Evolutionary conservation across 1,140 invertebrate species (phyloP), one percentile per base, ranked within the genome.

Genomic region (Ridgeia piscesae): DNA sequence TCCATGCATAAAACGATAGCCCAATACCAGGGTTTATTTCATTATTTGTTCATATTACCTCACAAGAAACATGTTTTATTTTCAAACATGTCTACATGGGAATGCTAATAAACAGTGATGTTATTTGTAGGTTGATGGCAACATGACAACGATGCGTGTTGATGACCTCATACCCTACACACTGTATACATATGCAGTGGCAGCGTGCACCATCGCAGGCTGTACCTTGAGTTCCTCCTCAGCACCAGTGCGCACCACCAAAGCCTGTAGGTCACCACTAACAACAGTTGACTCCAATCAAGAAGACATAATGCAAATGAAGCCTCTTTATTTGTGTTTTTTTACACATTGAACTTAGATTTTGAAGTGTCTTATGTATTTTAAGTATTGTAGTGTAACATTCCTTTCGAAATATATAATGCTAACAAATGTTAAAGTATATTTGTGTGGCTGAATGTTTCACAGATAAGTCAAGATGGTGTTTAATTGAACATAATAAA

Each of bases 201-300:
- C 95, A 92, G 95, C 94, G 0, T 96, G 95, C 93, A 96, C 95
- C 14, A 34, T 93, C 1, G 95, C 94, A 35, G 95, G 95, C 0
- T 96, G 95, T 94, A 95, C 94, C 0, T 93, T 91, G n/a, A 95
- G 95, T 94, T 91, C 90, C 35, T 91, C 93, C 1, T 94, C 95
- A 8, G 89, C 91, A 9, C 42, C 92, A 33, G 93, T 94, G 58
- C 58, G 27, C 58, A 77, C 58, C 58, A 77, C 58, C 58, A 77
- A 77, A 17, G 58, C 58, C 11, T 77, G 58, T 77, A 77, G 6
- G 58, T 77, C 58, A 77, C 27, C 58, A 77, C 17, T 77, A 14
- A 77, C 27, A 14, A 21, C 27, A 77, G 27, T 77, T 77, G 58
- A 77, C 27, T 14, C 58, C 27, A 77, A 77, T 14, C 58, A 77